A percentile compares a stretch with the other conserved stretches of the same genome.
Conservation (phyloP, 1,140 invertebrate genomes). For the Coelopa frigida region DNA sequence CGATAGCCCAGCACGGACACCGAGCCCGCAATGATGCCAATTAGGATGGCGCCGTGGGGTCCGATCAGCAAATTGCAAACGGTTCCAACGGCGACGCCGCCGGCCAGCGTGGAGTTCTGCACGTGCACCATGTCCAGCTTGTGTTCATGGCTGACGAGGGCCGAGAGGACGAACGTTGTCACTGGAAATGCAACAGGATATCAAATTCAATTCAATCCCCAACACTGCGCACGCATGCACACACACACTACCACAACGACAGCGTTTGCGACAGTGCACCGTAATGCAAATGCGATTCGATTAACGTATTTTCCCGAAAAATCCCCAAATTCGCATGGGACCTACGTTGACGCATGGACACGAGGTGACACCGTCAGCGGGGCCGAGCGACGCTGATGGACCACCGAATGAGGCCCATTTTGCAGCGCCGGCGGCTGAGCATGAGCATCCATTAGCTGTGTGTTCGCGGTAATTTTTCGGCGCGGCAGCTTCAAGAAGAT, state of each 20-base stretch:
- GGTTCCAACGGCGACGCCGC: conserved; percentile 57
- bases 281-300: too few species aligned
- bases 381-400: too few species aligned
- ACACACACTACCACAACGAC: conserved; percentile 8
- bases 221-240: conserved; percentile 19
- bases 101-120: conserved; percentile 84
- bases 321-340: too few species aligned
- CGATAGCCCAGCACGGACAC: conserved; percentile 81
- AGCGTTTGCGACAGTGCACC: too few species aligned
- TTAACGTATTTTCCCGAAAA: too few species aligned
- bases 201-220: conserved; percentile 15
- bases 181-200: conserved; percentile 50
- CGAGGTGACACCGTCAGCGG: too few species aligned
- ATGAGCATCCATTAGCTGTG: too few species aligned
- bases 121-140: conserved; percentile 88
- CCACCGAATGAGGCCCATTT: too few species aligned
- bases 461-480: too few species aligned
- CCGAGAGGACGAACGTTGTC: conserved; percentile 74
- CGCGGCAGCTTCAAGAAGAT: too few species aligned
- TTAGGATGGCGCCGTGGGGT: conserved; percentile 74
- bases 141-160: conserved; percentile 65
- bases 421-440: too few species aligned
- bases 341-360: too few species aligned
- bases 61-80: conserved; percentile 74
- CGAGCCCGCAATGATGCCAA: conserved; percentile 72